A percentile compares a stretch with the other conserved stretches of the same genome.
phyloP scores from a whole-genome alignment of 2,113 vertebrate species.

The Gymnogyps californianus region DNA sequence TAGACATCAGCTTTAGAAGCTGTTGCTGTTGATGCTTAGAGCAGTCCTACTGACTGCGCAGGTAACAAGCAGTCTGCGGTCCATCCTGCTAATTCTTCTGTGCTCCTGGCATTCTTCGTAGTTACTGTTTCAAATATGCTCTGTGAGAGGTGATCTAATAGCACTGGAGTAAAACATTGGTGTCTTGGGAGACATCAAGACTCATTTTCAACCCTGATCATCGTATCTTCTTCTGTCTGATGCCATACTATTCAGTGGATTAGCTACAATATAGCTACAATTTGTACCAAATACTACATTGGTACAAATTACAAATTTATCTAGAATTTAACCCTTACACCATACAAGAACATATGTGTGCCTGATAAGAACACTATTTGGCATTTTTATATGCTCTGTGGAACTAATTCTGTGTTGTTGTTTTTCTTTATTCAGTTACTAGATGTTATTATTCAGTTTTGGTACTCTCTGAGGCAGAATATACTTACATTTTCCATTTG shows the following conservation, averaged over 20 bases:
- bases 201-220: not conserved
- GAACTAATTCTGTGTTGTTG: not conserved
- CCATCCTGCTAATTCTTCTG: not conserved
- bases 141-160: not conserved
- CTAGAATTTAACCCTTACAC: not conserved
- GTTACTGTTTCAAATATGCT: not conserved
- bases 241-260: not conserved
- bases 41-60: not conserved
- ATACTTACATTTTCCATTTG: not conserved
- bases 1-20: not conserved
- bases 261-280: too few species aligned
- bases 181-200: not conserved
- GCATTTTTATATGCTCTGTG: accelerated
- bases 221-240: not conserved
- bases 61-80: not conserved
- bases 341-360: not conserved
- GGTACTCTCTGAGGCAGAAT: not conserved
- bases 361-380: not conserved
- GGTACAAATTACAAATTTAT: not conserved
- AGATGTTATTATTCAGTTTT: not conserved
- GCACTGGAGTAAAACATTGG: not conserved
- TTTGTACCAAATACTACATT: not conserved
- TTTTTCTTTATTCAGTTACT: not conserved
- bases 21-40: not conserved
- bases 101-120: not conserved